Evolutionary conservation across 92 coral and sea anemone genomes (phyloP), one percentile per base, ranked within the genome.

Genomic region (Zoanthus solanderi): DNA sequence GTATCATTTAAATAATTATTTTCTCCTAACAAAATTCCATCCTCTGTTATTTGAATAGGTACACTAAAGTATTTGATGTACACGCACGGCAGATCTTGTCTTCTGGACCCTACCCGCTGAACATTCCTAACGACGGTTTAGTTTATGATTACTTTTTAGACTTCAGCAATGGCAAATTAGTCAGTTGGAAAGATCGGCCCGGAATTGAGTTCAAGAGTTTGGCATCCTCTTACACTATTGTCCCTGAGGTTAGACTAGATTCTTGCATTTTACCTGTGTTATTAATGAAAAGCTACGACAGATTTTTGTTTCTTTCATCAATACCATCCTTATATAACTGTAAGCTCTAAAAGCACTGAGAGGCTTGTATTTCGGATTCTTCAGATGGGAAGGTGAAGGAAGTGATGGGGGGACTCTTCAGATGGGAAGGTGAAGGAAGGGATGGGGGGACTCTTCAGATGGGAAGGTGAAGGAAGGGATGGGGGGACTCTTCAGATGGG

Each of bases 141-240:
- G 99, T 97, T 77, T 97, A 94, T 84, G 99, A 97, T 85, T 97
- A 92, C 85, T 92, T 86, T 45, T 78, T 97, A 75, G 98, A 97
- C 78, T 97, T 97, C 89, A 87, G 72, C 63, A 97, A 90, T 58
- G 99, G 98, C 32, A 83, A 93, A 57, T 89, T 97, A 74, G 85
- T 94, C 13, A 92, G 73, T 66, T 97, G 98, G 94, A 93, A 94
- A 11, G 99, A 95, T n/a, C 93, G 94, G 57, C 95, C 95, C 17
- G 95, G 97, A 18, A 90, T 90, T 58, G 94, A 93, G 57, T 45
- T 92, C 54, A 96, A 94, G 91, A 95, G 95, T 44, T 72, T 97
- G 75, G 94, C 98, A 17, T 93, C 99, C 0, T 94, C 98, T 0
- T 97, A 94, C 84, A 94, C 98, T 72, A 93, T 97, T 16, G 90